Base-by-base conservation (phyloP, 2,888 invertebrate species). In the Hypsopygia costalis region DNA sequence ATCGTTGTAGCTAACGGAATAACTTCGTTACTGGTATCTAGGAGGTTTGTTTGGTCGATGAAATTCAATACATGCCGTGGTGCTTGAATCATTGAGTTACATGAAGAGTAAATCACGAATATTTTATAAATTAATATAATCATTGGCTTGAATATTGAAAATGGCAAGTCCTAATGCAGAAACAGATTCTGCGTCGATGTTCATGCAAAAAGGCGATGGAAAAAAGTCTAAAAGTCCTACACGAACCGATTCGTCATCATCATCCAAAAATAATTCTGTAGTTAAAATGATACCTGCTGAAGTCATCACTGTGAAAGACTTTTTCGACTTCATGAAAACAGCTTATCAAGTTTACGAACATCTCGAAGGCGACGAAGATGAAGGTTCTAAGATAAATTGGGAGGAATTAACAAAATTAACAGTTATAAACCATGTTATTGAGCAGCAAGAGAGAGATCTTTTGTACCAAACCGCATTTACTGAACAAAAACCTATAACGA, bases 321-420 rank as follows among this genome's bases (percentile, higher is more conserved):
- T 94, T 62, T 91, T 94, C 55, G 93, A 93, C 62, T 93, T 93
- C 62, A 90, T 94, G 83, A 91, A 92, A 68, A 93, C 93, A 5
- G 93, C 94, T 0, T 94, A 94, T 72, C 93, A 93, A 80, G 92
- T 94, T 7, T 89, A 86, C 43, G 88, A 89, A 53, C 81, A 87
- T 52, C 61, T 82, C 45, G 85, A 80, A 72, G 85, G 70, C 4
- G 76, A 76, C 21, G 79, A 89, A 58, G 70, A 90, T 50, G 85
- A 83, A 25, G 73, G 73, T 1, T 52, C 71, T 0, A 88, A 81
- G 52, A 83, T 90, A 46, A 76, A 90, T 49, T 90, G 90, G 90
- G 89, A 89, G 29, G 86, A 90, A 49, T 58, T 90, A 35, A 86
- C 88, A 0, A 88, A 88, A 55, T 58, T 88, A 42, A 88, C 88